These are phyloP conservation scores for Sclerurus mexicanus DNA, from an alignment of 2,113 vertebrate genomes.

Conservation along the genomic window DNA sequence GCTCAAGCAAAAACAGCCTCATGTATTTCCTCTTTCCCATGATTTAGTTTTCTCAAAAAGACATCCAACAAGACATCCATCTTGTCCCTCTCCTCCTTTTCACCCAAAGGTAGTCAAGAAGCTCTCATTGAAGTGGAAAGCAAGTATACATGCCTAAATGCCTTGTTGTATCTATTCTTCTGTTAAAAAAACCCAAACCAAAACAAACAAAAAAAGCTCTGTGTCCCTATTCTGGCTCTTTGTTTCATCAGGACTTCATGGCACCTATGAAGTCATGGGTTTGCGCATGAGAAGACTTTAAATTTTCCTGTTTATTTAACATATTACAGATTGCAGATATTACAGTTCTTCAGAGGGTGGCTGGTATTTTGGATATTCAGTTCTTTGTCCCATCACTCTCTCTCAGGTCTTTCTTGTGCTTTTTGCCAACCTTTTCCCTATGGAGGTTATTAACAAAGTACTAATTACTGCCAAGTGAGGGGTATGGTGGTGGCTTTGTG, in stretches of 20 bases:
- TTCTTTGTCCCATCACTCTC: neutral
- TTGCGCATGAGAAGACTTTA: neutral
- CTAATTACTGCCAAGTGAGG: slow-evolving; percentile 8
- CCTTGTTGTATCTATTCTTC: neutral
- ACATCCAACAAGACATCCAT: neutral
- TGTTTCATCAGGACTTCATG: neutral
- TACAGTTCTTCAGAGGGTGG: too few species aligned
- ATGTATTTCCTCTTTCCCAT: neutral
- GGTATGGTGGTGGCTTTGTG: slow-evolving; percentile 31
- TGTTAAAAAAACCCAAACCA: too few species aligned
- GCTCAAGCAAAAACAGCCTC: neutral
- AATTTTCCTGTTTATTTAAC: neutral
- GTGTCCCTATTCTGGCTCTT: neutral
- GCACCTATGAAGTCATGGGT: neutral
- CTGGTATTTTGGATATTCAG: neutral
- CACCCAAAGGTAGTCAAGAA: neutral
- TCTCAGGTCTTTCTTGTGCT: neutral
- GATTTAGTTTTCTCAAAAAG: neutral
- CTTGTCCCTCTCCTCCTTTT: neutral
- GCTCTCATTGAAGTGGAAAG: neutral
- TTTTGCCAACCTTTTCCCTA: neutral
- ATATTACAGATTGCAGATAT: neutral
- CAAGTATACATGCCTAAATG: neutral
- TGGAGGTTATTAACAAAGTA: neutral
- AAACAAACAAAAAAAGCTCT: too few species aligned